A percentile compares a stretch with the other conserved stretches of the same genome.
These are phyloP conservation scores for Gymnarchus niloticus DNA, from an alignment of 2,113 vertebrate species.

Conservation along the genomic window DNA sequence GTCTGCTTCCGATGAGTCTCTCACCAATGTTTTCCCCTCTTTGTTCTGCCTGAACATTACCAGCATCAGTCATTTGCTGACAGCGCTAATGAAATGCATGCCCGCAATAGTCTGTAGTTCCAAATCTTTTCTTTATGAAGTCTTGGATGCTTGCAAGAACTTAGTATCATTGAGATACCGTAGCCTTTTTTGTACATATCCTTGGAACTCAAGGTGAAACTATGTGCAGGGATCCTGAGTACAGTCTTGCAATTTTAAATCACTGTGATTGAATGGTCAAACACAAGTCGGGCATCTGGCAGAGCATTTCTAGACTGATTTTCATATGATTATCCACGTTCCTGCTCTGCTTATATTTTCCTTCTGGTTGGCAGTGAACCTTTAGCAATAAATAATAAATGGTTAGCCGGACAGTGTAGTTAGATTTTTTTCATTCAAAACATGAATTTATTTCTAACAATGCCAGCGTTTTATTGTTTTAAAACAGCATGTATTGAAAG, in stretches of 20 bases:
- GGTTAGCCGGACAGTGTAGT: not conserved
- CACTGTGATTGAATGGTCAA: not conserved
- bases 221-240: not conserved
- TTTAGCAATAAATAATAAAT: not conserved
- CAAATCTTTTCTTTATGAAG: not conserved
- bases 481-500: not conserved
- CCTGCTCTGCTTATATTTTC: not conserved
- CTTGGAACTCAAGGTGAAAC: not conserved
- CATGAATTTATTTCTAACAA: not conserved
- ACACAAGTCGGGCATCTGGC: not conserved
- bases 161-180: not conserved
- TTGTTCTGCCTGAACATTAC: not conserved
- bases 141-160: not conserved
- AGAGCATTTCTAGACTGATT: not conserved
- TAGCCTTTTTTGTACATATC: not conserved
- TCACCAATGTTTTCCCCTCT: not conserved
- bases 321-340: not conserved
- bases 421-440: not conserved
- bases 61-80: not conserved
- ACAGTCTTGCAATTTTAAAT: not conserved
- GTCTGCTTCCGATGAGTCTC: not conserved
- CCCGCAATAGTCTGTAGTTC: not conserved
- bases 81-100: constrained; percentile 3
- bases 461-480: not conserved
- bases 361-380: not conserved